Percentiles rank a stretch among this genome's conserved stretches.
Conservation (phyloP, 2,113 vertebrate genomes). For the Lampris incognitus region DNA sequence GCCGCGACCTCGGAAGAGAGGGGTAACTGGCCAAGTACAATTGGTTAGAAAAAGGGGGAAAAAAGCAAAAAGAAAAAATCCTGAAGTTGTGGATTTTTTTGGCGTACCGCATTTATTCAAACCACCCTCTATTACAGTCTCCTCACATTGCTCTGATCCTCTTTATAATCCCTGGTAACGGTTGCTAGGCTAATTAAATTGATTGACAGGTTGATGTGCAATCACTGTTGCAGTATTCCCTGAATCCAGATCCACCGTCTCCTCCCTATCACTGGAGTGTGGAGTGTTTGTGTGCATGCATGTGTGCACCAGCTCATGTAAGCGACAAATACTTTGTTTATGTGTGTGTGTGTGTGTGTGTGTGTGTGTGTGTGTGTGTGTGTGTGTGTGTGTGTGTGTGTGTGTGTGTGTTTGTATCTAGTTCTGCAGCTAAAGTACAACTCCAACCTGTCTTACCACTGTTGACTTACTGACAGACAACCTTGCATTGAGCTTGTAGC, state of each 20-base stretch:
- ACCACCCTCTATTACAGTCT: neutral
- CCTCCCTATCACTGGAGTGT: conserved; percentile 32
- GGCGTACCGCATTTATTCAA: neutral
- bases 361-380: neutral
- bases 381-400: neutral
- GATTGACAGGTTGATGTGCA: conserved; percentile 40
- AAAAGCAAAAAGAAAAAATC: too few relatives aligned
- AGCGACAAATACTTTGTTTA: too few relatives aligned
- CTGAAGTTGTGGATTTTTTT: conserved; percentile 7
- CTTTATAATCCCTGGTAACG: conserved; percentile 33
- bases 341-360: conserved; percentile 1
- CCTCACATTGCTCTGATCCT: neutral
- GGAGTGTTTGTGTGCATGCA: conserved; percentile 1
- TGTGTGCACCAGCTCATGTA: neutral
- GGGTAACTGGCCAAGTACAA: too few relatives aligned
- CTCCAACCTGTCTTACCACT: too few relatives aligned
- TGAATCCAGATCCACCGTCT: conserved; percentile 33
- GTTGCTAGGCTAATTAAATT: conserved; percentile 38
- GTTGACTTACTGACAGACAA: neutral
- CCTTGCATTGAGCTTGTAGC: neutral
- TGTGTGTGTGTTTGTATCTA: too few relatives aligned
- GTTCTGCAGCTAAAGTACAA: too few relatives aligned
- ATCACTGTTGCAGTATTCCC: conserved; percentile 33
- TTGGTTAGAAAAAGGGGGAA: too few relatives aligned
- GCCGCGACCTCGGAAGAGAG: too few relatives aligned